Conservation (phyloP, 2,113 vertebrate species). For the Marmota flaviventris region DNA sequence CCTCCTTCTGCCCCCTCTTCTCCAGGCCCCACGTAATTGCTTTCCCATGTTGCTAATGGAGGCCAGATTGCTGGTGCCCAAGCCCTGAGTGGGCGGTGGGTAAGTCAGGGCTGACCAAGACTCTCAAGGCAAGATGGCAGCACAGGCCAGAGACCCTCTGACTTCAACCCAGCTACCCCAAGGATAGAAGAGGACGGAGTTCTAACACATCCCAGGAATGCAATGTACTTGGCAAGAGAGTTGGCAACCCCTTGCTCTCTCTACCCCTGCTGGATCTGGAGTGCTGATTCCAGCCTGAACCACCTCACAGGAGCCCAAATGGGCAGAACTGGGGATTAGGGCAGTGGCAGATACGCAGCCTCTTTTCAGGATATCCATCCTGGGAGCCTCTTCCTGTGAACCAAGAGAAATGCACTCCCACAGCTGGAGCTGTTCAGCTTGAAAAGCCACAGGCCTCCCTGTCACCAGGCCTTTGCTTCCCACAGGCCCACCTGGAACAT, state of each 20-base stretch:
- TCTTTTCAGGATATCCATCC: background rate
- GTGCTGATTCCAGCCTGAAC: background rate
- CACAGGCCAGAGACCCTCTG: background rate
- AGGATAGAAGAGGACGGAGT: background rate
- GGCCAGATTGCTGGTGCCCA: slow-evolving; percentile 81
- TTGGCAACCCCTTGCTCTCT: background rate
- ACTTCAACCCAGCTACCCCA: background rate
- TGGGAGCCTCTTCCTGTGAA: background rate
- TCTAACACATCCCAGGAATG: background rate
- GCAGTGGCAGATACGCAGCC: background rate
- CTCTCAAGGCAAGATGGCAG: slow-evolving; percentile 52
- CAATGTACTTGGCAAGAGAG: background rate
- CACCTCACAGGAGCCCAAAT: background rate
- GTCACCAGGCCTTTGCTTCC: background rate
- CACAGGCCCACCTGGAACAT: background rate
- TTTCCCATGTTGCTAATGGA: slow-evolving; percentile 84
- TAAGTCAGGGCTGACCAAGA: slow-evolving; percentile 74
- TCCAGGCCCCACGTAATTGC: slow-evolving; percentile 74
- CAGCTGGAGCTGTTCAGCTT: background rate
- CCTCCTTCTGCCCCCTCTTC: slow-evolving; percentile 55
- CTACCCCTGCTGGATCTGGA: background rate
- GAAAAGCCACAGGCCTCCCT: background rate
- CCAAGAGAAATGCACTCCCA: background rate
- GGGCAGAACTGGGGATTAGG: background rate
- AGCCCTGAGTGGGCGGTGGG: slow-evolving; percentile 72